A percentile compares a stretch with the other conserved stretches of the same genome.
phyloP scores from a whole-genome alignment of 2,113 vertebrate genomes.

The Melanotaenia duboulayi region DNA sequence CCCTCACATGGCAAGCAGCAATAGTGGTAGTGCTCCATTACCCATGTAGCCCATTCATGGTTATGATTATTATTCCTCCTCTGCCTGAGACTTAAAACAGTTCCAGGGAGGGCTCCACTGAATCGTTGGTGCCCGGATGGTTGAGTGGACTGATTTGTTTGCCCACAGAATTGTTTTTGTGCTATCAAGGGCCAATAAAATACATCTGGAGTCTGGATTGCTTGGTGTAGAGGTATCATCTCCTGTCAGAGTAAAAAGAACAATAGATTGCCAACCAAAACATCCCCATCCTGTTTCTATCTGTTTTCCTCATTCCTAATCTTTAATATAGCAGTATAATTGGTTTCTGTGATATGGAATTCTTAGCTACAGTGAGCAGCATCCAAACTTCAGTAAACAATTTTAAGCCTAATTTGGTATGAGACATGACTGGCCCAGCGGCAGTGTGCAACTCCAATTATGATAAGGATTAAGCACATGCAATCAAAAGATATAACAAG shows the following conservation, averaged over 20 bases:
- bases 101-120: slow-evolving; percentile 49
- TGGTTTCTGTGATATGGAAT: slow-evolving; percentile 77
- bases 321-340: slow-evolving; percentile 71
- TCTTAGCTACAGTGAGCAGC: slow-evolving; percentile 66
- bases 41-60: slow-evolving; percentile 71
- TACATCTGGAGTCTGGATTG: slow-evolving; percentile 23
- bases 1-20: slow-evolving; percentile 61
- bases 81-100: slow-evolving; percentile 70
- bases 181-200: slow-evolving; percentile 50
- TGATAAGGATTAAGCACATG: slow-evolving; percentile 85
- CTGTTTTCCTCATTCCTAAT: slow-evolving; percentile 56
- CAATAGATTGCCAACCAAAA: slow-evolving; percentile 41
- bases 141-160: slow-evolving; percentile 62
- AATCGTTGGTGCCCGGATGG: slow-evolving; percentile 39
- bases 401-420: slow-evolving; percentile 86
- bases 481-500: slow-evolving; percentile 88
- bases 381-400: slow-evolving; percentile 82
- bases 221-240: slow-evolving; percentile 34
- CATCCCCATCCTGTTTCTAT: slow-evolving; percentile 37
- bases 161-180: slow-evolving; percentile 37
- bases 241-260: slow-evolving; percentile 53
- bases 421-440: slow-evolving; percentile 82
- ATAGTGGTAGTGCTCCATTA: slow-evolving; percentile 75
- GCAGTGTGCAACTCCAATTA: slow-evolving; percentile 85
- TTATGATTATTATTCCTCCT: slow-evolving; percentile 76